Conservation (phyloP, 2,888 invertebrate species). For the Magallana nippona region DNA sequence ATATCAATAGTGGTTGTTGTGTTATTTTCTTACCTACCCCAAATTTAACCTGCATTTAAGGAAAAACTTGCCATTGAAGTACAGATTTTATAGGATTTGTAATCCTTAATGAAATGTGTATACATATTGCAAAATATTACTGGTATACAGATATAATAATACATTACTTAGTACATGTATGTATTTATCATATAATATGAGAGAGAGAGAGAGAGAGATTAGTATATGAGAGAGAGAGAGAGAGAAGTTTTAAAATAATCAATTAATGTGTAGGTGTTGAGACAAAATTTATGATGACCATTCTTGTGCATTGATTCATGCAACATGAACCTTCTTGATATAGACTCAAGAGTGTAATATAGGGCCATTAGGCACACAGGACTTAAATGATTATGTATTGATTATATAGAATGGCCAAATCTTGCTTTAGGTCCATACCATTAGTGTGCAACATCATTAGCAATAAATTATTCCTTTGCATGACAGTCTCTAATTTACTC, state of each 20-base stretch:
- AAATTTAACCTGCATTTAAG: too few relatives aligned
- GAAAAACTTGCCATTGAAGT: too few relatives aligned
- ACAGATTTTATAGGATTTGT: too few relatives aligned
- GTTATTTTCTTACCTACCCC: too few relatives aligned
- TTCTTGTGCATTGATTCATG: slow-evolving; percentile 1
- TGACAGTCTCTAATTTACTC: slow-evolving; percentile 19
- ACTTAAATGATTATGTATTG: neutral
- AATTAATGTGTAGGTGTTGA: neutral
- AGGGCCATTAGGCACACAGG: neutral
- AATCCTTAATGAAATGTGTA: too few relatives aligned
- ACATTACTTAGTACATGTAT: too few relatives aligned
- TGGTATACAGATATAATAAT: too few relatives aligned
- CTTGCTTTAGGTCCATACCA: neutral
- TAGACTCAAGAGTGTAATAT: neutral
- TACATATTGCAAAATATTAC: too few relatives aligned
- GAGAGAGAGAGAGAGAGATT: too few relatives aligned
- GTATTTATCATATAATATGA: too few relatives aligned
- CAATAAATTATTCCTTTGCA: slow-evolving; percentile 26
- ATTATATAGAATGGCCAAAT: neutral
- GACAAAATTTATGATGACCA: neutral
- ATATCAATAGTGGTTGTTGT: too few relatives aligned
- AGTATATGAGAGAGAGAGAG: too few relatives aligned
- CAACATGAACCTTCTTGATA: slow-evolving; percentile 13
- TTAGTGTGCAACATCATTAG: slow-evolving; percentile 16
- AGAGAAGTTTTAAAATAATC: neutral